Base-by-base conservation (phyloP, 2,888 invertebrate species). In the Andrena haemorrhoa region DNA sequence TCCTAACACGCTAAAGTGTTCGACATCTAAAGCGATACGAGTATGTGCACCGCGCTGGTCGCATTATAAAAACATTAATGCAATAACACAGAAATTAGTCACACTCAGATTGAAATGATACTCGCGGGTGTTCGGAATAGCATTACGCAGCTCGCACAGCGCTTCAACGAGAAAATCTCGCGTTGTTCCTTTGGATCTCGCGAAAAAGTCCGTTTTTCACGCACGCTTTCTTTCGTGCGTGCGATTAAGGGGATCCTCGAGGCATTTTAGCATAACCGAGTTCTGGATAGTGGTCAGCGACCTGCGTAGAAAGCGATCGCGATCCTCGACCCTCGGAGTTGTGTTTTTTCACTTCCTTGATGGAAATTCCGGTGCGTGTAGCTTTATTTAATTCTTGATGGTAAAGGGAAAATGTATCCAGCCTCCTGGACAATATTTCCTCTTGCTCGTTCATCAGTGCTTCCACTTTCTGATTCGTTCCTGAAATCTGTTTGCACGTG, bases 281-380 rank as follows among this genome's bases (percentile, higher is more conserved):
- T 85, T 72, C 79, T 73, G 72, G 64, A 89, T 89, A 78, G 60
- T 66, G 87, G 83, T 68, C 82, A 75, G 26, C 75, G 79, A 82
- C 75, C 80, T 49, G 47, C 31, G 49, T 81, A 74, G 79, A 88
- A 87, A 87, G 77, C 71, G 66, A 76, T 79, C 51, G 26, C 49
- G 56, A 65, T 49, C 16, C 78, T 26, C 56, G 33, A 53, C 23
- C 71, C 49, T 12, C 20, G 60, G 31, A 56, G 53, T 77, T 35
- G 23, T 12, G 29, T 23, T 29, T 68, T 64, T 72, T 66, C 49
- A 16, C 26, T 72, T 68, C 41, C 41, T 31, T 16, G 12, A 35
- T n/a, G 61, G 31, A 63, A 61, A 49, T 60, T 65, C 20, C 26
- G 10, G 23, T 26, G 12, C n/a, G 29, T 7, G 31, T 47, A 29